Percentiles rank a stretch among this genome's conserved stretches.
These are phyloP conservation scores for Crocidura indochinensis DNA, from an alignment of 2,797 vertebrate genomes.

Conservation along the genomic window DNA sequence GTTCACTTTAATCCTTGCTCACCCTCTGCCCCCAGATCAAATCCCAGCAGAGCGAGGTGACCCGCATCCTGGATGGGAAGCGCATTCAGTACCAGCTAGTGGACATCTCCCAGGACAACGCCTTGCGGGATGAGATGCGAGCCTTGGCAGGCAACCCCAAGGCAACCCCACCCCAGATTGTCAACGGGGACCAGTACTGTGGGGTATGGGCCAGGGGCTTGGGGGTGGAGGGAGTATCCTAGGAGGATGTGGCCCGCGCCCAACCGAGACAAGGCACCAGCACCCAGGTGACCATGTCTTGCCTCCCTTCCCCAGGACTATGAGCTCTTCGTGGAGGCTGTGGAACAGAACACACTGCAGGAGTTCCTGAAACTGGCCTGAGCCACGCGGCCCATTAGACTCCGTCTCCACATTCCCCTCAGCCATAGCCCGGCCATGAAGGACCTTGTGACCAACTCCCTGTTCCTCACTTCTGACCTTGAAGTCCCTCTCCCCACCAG, in stretches of 20 bases:
- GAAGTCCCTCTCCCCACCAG: not conserved
- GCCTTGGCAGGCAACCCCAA: constrained; percentile 94
- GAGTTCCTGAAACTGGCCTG: constrained; percentile 96
- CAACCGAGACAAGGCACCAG: not conserved
- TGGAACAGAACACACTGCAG: constrained; percentile 95
- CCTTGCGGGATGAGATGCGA: constrained; percentile 96
- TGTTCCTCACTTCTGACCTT: constrained; percentile 62
- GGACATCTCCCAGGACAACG: constrained; percentile 96
- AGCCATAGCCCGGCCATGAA: constrained; percentile 72
- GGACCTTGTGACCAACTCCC: constrained; percentile 76
- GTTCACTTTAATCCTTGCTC: constrained; percentile 20
- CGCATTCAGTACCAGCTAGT: constrained; percentile 95
- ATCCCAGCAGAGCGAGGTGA: constrained; percentile 96
- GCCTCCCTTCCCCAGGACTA: constrained; percentile 92
- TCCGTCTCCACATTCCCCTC: constrained; percentile 78
- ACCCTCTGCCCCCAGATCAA: constrained; percentile 93
- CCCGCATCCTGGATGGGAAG: constrained; percentile 96
- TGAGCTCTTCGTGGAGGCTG: constrained; percentile 95
- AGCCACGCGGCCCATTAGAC: constrained; percentile 78
- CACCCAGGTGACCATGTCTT: constrained; percentile 18
- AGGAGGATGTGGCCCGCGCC: constrained; percentile 25
- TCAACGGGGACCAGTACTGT: constrained; percentile 97
- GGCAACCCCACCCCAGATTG: constrained; percentile 97
- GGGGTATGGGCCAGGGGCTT: constrained; percentile 92
- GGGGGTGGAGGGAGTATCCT: not conserved